Evolutionary conservation across 2,113 vertebrate genomes (phyloP).

Genomic region (Oxygymnocypris stewartii): DNA sequence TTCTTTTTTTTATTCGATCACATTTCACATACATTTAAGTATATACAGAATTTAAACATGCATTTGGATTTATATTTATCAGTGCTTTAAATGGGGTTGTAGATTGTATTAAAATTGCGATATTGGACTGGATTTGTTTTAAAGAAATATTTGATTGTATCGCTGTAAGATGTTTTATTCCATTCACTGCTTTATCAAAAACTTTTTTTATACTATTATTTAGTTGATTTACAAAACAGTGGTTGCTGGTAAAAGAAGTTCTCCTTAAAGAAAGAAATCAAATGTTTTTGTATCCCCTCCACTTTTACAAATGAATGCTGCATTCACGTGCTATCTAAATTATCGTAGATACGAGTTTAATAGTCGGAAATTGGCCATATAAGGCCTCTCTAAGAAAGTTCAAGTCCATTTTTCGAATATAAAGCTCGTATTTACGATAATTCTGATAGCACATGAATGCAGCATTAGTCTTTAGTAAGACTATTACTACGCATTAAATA

Average conservation of each 20-base stretch:
- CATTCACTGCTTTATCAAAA: constrained; percentile 59
- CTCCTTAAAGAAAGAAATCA: neutral
- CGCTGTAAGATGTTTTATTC: constrained; percentile 71
- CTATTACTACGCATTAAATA: too few relatives aligned
- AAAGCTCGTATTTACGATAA: too few relatives aligned
- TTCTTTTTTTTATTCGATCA: constrained; percentile 65
- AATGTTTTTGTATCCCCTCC: neutral
- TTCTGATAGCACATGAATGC: too few relatives aligned
- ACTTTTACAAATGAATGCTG: neutral
- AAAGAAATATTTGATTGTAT: constrained; percentile 65
- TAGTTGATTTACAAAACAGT: constrained; percentile 48
- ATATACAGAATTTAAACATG: constrained; percentile 68
- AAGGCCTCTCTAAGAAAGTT: too few relatives aligned
- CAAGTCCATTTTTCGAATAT: too few relatives aligned
- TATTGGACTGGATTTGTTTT: constrained; percentile 55
- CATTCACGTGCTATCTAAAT: too few relatives aligned
- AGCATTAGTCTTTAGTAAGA: too few relatives aligned
- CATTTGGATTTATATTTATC: constrained; percentile 75
- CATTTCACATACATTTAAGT: constrained; percentile 65
- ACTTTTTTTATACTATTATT: constrained; percentile 52
- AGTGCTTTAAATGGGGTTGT: constrained; percentile 70
- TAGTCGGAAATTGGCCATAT: too few relatives aligned
- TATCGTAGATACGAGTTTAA: too few relatives aligned
- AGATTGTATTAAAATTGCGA: constrained; percentile 67
- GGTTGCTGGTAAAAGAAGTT: constrained; percentile 11